Evolutionary conservation across 2,113 vertebrate species (phyloP).

Genomic region (Cyprinodon tularosa): DNA sequence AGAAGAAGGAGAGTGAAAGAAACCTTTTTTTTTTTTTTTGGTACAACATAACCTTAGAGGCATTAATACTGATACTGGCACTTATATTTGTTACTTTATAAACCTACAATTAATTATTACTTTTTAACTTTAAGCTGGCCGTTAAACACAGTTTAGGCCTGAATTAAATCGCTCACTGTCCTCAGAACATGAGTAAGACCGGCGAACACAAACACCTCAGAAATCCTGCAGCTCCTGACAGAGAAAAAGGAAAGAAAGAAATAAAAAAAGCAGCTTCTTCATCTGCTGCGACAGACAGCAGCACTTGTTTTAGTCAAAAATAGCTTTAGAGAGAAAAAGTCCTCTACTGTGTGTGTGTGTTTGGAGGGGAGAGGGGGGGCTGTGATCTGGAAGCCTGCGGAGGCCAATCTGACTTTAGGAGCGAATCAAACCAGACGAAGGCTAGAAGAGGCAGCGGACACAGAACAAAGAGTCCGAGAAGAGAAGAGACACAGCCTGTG

Average conservation of each 20-base stretch:
- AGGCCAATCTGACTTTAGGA: conserved; percentile 45
- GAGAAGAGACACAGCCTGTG: background rate
- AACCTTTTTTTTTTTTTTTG: too few relatives aligned
- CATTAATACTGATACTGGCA: too few relatives aligned
- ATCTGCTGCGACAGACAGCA: conserved; percentile 16
- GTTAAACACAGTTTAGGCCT: too few relatives aligned
- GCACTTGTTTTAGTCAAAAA: conserved; percentile 50
- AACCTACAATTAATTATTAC: too few relatives aligned
- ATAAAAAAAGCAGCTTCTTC: conserved; percentile 1
- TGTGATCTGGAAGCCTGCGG: conserved; percentile 21
- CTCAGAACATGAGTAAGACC: conserved; percentile 20
- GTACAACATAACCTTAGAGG: too few relatives aligned
- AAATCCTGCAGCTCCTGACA: conserved; percentile 38
- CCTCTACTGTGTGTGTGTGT: conserved; percentile 32
- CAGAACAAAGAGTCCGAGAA: conserved; percentile 12
- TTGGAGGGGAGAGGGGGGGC: conserved; percentile 13
- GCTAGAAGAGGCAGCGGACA: conserved; percentile 22
- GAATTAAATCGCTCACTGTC: background rate
- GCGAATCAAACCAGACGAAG: conserved; percentile 21
- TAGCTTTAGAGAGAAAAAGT: conserved; percentile 35
- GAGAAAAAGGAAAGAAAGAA: background rate
- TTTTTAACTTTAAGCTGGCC: too few relatives aligned
- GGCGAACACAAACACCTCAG: background rate
- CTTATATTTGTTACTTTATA: too few relatives aligned
- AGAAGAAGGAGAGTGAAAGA: too few relatives aligned